A percentile compares a stretch with the other conserved stretches of the same genome.
Evolutionary conservation across 2,113 vertebrate species (phyloP).

Genomic region (Dicrurus megarhynchus): DNA sequence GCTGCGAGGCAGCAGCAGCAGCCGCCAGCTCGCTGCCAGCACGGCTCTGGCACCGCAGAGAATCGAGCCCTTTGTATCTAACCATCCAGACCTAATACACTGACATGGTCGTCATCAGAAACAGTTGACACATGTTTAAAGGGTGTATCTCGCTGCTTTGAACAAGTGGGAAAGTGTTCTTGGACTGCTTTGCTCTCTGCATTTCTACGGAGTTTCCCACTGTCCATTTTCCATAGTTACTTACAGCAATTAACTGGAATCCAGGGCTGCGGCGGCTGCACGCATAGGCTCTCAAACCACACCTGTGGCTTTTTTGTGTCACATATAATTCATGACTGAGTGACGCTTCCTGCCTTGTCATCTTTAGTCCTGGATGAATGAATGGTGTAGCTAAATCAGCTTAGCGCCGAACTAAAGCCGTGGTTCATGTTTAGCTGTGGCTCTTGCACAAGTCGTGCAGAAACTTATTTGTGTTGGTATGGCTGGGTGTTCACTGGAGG

Average conservation of each 20-base stretch:
- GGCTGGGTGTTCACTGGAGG: slow-evolving; percentile 32
- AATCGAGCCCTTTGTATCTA: slow-evolving; percentile 52
- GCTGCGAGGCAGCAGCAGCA: background rate
- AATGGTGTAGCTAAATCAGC: slow-evolving; percentile 33
- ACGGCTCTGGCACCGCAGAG: background rate
- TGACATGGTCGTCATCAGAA: slow-evolving; percentile 60
- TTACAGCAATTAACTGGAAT: slow-evolving; percentile 41
- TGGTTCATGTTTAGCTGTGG: background rate
- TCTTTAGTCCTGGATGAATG: slow-evolving; percentile 40
- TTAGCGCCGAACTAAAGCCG: background rate
- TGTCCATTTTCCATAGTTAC: slow-evolving; percentile 39
- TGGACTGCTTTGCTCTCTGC: background rate
- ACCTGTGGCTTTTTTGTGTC: slow-evolving; percentile 60
- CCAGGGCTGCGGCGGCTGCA: slow-evolving; percentile 12
- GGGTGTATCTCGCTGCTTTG: slow-evolving; percentile 14
- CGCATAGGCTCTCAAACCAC: slow-evolving; percentile 6
- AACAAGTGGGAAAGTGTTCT: slow-evolving; percentile 45
- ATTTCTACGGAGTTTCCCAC: slow-evolving; percentile 45
- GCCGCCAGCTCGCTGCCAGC: background rate
- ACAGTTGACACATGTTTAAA: slow-evolving; percentile 41
- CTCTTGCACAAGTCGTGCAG: slow-evolving; percentile 17
- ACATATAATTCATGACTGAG: slow-evolving; percentile 57
- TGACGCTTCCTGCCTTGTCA: slow-evolving; percentile 52
- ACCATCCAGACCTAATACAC: slow-evolving; percentile 47
- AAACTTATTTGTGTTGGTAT: slow-evolving; percentile 45